These are phyloP conservation scores for Temnothorax longispinosus DNA, from an alignment of 1,140 invertebrate genomes.

Conservation along the genomic window DNA sequence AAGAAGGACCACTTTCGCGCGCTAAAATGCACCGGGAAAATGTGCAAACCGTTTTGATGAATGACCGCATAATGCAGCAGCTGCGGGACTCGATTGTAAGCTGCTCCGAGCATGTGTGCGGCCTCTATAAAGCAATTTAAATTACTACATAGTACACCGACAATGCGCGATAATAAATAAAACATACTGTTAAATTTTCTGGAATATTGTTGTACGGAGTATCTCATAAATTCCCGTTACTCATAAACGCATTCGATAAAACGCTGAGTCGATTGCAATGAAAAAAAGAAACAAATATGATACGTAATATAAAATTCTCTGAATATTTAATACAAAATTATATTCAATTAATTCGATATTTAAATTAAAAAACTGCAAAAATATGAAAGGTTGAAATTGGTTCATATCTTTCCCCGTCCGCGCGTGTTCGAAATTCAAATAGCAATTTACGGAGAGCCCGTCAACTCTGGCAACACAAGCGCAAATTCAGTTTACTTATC, in stretches of 20 bases:
- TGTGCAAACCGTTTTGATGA: constrained; percentile 58
- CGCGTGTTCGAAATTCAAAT: constrained; percentile 51
- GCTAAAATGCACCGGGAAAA: constrained; percentile 54
- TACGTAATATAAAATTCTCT: background rate
- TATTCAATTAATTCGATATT: background rate
- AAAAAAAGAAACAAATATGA: background rate
- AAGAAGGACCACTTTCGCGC: constrained; percentile 51
- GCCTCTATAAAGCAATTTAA: constrained; percentile 50
- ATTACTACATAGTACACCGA: constrained; percentile 19
- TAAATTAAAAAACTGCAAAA: background rate
- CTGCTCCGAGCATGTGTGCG: constrained; percentile 10
- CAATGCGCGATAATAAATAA: constrained; percentile 50
- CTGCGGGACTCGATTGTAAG: constrained; percentile 43
- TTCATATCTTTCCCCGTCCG: background rate
- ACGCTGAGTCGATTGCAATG: background rate
- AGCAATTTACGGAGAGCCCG: constrained; percentile 55
- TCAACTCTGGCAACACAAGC: constrained; percentile 56
- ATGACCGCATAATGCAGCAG: constrained; percentile 55
- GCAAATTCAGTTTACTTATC: constrained; percentile 83
- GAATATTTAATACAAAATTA: constrained; percentile 19
- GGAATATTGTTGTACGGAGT: constrained; percentile 15
- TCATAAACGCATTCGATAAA: constrained; percentile 28
- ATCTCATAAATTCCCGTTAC: constrained; percentile 30
- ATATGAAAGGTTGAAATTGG: background rate
- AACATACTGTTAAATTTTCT: constrained; percentile 43